Conservation (phyloP, 2,888 invertebrate species). For the Scotopteryx bipunctaria region DNA sequence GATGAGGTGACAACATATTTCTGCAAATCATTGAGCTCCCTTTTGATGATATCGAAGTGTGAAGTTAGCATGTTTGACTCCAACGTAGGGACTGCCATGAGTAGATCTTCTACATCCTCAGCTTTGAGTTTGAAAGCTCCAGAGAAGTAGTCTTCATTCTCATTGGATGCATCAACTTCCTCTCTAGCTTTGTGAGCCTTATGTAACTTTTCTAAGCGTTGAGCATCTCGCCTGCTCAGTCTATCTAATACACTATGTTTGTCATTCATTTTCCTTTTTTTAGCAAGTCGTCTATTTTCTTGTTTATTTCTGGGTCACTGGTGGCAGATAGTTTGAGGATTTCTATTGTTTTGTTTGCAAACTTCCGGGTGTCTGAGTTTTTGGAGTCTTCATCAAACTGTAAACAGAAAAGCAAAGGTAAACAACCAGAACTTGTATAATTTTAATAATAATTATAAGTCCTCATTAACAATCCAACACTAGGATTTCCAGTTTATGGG, state of each 20-base stretch:
- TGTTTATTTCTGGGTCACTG: slow-evolving; percentile 69
- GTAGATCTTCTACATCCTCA: slow-evolving; percentile 85
- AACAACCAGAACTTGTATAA: not conserved
- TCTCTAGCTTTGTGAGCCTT: slow-evolving; percentile 86
- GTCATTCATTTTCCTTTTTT: slow-evolving; percentile 76
- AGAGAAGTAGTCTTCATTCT: slow-evolving; percentile 88
- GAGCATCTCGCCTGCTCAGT: slow-evolving; percentile 83
- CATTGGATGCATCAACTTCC: slow-evolving; percentile 84
- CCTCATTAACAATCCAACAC: too few species aligned
- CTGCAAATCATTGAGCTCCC: slow-evolving; percentile 89
- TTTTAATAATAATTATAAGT: not conserved
- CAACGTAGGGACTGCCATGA: slow-evolving; percentile 78
- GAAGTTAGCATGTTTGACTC: slow-evolving; percentile 79
- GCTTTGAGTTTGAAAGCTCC: slow-evolving; percentile 87
- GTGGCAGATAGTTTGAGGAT: slow-evolving; percentile 77
- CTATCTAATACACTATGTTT: slow-evolving; percentile 72
- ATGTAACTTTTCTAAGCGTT: slow-evolving; percentile 85
- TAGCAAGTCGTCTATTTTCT: slow-evolving; percentile 73
- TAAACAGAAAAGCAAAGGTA: slow-evolving; percentile 26
- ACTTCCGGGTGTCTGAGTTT: slow-evolving; percentile 63
- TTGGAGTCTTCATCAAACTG: slow-evolving; percentile 68
- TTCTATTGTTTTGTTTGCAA: slow-evolving; percentile 54
- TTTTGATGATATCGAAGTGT: slow-evolving; percentile 87
- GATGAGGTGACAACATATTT: slow-evolving; percentile 91
- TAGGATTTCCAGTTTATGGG: too few species aligned